A percentile compares a stretch with the other conserved stretches of the same genome.
These are phyloP conservation scores for Aleiodes leptofemur DNA, from an alignment of 2,888 invertebrate species.

Conservation along the genomic window DNA sequence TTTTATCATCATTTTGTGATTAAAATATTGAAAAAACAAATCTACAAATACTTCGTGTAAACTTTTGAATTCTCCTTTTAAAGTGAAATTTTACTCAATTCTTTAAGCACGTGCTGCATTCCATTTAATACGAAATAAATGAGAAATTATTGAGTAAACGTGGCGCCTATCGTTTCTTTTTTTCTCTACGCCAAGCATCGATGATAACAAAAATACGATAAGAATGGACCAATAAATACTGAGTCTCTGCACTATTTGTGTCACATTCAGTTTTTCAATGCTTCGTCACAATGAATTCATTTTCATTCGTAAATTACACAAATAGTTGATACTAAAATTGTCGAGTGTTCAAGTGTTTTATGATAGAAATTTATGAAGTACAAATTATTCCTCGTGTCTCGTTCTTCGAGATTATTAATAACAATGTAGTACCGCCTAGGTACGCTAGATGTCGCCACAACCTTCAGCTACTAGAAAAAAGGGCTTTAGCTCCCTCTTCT, in stretches of 20 bases:
- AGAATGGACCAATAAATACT: conserved; percentile 65
- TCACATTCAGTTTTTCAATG: conserved; percentile 54
- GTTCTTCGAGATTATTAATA: too few relatives aligned
- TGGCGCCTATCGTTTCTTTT: conserved; percentile 47
- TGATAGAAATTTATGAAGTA: too few relatives aligned
- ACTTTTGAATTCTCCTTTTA: background rate
- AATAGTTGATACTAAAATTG: conserved; percentile 41
- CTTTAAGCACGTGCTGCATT: background rate
- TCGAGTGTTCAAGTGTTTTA: background rate
- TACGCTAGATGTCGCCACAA: too few relatives aligned
- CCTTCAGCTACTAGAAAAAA: too few relatives aligned
- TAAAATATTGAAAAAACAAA: too few relatives aligned
- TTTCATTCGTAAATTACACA: conserved; percentile 51
- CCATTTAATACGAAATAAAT: background rate
- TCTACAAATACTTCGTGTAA: background rate
- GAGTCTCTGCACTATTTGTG: conserved; percentile 64
- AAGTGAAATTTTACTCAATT: background rate
- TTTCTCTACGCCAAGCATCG: background rate
- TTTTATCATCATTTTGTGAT: background rate
- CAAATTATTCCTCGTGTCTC: too few relatives aligned
- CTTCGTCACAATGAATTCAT: conserved; percentile 54
- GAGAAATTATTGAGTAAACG: conserved; percentile 21
- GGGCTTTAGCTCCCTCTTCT: too few relatives aligned
- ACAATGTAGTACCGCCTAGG: too few relatives aligned
- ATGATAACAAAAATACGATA: conserved; percentile 60